Percentiles rank a stretch among this genome's conserved stretches.
Evolutionary conservation across 2,888 invertebrate genomes (phyloP).

Genomic region (Spilosoma lubricipeda): DNA sequence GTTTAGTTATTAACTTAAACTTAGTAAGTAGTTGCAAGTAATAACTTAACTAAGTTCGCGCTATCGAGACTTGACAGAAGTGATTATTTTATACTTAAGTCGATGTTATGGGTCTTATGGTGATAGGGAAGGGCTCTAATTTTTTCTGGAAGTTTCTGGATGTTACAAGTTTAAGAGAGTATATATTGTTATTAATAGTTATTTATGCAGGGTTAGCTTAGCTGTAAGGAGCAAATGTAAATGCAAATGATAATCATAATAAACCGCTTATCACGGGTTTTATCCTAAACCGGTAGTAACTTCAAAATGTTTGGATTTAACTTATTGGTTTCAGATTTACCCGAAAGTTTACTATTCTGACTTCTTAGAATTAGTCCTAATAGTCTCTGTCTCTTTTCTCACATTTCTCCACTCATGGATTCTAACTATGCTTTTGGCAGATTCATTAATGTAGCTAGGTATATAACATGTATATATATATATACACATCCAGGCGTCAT

Average conservation of each 20-base stretch:
- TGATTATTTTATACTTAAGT: slow-evolving; percentile 46
- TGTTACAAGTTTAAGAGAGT: not conserved
- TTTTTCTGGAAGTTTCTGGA: not conserved
- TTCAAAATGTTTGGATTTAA: not conserved
- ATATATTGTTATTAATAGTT: not conserved
- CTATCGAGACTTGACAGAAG: slow-evolving; percentile 45
- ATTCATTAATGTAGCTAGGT: no score
- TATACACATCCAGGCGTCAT: no score
- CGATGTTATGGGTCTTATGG: slow-evolving; percentile 17
- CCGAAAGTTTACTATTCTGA: no score
- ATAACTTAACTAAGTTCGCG: slow-evolving; percentile 44
- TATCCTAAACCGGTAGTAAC: not conserved
- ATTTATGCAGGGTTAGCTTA: not conserved
- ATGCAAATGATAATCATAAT: not conserved
- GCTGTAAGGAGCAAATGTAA: not conserved
- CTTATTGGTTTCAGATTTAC: no score
- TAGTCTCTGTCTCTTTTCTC: no score
- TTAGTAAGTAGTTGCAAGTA: slow-evolving; percentile 45
- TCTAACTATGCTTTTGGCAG: no score
- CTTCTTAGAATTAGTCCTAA: no score
- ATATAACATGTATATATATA: no score
- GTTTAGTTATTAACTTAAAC: slow-evolving; percentile 51
- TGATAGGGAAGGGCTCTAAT: slow-evolving; percentile 6
- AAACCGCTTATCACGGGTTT: not conserved
- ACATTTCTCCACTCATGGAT: no score